Evolutionary conservation across 1,140 invertebrate genomes (phyloP), one percentile per base, ranked within the genome.

Genomic region (Micrasema longulum): DNA sequence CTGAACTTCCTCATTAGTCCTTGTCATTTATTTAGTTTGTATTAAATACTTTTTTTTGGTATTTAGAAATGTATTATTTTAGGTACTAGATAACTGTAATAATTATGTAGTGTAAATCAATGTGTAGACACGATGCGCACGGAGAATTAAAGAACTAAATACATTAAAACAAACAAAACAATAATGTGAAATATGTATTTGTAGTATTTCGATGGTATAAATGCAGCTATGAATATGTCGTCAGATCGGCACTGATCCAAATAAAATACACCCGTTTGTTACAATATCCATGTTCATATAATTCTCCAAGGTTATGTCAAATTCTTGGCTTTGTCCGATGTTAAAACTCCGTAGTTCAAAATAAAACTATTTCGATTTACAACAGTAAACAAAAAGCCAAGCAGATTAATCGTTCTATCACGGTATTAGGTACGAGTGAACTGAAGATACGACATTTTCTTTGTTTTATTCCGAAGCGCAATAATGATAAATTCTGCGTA

Each of bases 161-260:
- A n/a, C n/a, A n/a, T n/a, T n/a, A n/a, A n/a, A n/a, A n/a, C n/a
- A n/a, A n/a, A 2, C 26, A 31, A 31, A 2, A 31, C 26, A 31
- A 31, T 31, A 7, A 31, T 31, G 7, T 31, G n/a, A 31, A 31
- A 31, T 7, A 31, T 4, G 26, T 31, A 31, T 31, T 31, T 2
- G 26, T 2, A 50, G 55, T n/a, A 41, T 55, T 23, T 50, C 16
- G 65, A 57, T 68, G 14, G 11, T 53, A 50, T 53, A 50, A 50
- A 55, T 22, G 36, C 36, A n/a, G 11, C 48, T 18, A 68, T 43
- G 35, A 53, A 55, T 43, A 23, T 68, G 65, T 68, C 65, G 65
- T 68, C 50, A 23, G 31, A 68, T 68, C 50, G 65, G 65, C 65
- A 68, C 35, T 10, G 50, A 57, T 50, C 65, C 65, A 68, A 68